These are phyloP conservation scores for Phrynocephalus guinanensis DNA, from an alignment of 2,797 vertebrate genomes.

Conservation along the genomic window DNA sequence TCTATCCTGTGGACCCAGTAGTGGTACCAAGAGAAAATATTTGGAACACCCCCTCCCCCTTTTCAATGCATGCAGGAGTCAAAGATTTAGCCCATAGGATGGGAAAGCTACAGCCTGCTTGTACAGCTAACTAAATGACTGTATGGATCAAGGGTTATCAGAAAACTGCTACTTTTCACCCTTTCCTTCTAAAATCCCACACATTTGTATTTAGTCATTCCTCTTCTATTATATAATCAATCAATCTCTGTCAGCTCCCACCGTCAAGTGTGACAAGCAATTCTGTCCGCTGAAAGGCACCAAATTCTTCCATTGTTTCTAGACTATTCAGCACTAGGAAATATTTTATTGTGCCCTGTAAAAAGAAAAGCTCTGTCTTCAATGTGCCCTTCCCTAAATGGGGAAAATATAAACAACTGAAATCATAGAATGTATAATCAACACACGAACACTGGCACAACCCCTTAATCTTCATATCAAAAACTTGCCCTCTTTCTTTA, in stretches of 20 bases:
- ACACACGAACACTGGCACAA: conserved; percentile 29
- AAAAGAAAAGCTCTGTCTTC: conserved; percentile 42
- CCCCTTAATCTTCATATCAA: conserved; percentile 43
- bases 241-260: background rate
- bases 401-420: conserved; percentile 40
- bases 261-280: background rate
- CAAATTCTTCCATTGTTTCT: conserved; percentile 24
- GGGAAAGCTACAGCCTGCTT: background rate
- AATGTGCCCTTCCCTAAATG: conserved; percentile 27
- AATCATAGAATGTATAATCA: conserved; percentile 48
- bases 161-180: background rate
- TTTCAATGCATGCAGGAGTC: background rate
- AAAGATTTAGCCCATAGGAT: background rate
- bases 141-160: background rate
- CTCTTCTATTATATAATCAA: conserved; percentile 9
- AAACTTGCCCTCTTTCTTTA: conserved; percentile 7
- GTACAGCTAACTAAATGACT: background rate
- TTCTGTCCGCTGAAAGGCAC: conserved; percentile 32
- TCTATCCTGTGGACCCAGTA: background rate
- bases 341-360: conserved; percentile 27
- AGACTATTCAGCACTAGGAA: conserved; percentile 39
- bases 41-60: background rate
- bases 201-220: background rate
- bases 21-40: background rate
- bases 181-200: background rate